These are phyloP conservation scores for Agriopis leucophaearia DNA, from an alignment of 2,888 invertebrate genomes.

Conservation along the genomic window DNA sequence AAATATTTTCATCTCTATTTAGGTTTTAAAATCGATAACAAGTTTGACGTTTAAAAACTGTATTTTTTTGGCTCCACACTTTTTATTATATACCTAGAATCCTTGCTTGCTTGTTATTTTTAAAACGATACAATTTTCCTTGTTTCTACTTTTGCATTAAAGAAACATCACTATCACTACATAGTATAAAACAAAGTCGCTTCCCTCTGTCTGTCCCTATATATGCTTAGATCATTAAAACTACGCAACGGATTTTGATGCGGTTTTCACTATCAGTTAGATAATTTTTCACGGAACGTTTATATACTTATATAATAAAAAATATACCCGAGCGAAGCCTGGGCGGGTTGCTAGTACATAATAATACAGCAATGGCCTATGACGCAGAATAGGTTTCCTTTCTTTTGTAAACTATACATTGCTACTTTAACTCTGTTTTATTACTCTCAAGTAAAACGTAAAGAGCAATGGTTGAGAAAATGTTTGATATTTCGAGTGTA, in stretches of 20 bases:
- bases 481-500: conserved; percentile 13
- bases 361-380: background rate
- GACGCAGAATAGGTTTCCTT: conserved; percentile 5
- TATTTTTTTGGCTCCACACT: background rate
- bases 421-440: background rate
- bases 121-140: background rate
- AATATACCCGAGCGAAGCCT: too few relatives aligned
- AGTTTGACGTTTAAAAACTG: background rate
- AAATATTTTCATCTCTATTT: background rate
- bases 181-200: too few relatives aligned
- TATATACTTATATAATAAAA: too few relatives aligned
- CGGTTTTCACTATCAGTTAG: too few relatives aligned
- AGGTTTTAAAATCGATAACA: background rate
- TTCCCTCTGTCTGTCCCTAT: too few relatives aligned
- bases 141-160: background rate
- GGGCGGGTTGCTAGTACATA: too few relatives aligned
- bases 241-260: too few relatives aligned
- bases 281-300: too few relatives aligned
- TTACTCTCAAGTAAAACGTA: background rate
- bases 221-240: too few relatives aligned
- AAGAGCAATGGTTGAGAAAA: conserved; percentile 9
- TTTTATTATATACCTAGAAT: background rate
- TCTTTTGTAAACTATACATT: conserved; percentile 4
- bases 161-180: too few relatives aligned
- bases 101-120: too few relatives aligned